Evolutionary conservation across 2,797 vertebrate genomes (phyloP).

Genomic region (Melanotaenia maccullochi): DNA sequence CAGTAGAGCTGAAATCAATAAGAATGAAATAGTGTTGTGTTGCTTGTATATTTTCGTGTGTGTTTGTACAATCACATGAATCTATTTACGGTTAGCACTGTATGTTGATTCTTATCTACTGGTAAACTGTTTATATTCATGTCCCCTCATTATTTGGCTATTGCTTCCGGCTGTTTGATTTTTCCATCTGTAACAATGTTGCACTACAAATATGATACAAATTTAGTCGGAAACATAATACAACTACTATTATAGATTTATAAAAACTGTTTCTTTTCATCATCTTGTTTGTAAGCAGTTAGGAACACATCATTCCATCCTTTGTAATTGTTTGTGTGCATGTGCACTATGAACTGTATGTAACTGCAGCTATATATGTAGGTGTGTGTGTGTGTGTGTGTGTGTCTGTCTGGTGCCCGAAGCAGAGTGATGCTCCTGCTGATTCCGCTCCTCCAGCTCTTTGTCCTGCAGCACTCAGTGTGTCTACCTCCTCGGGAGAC

Average conservation of each 20-base stretch:
- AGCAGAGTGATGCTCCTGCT: constrained; percentile 82
- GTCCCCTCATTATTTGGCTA: constrained; percentile 40
- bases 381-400: constrained; percentile 45
- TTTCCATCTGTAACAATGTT: constrained; percentile 22
- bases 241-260: constrained; percentile 23
- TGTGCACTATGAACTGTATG: constrained; percentile 42
- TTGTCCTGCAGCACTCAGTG: constrained; percentile 87
- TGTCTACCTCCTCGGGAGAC: constrained; percentile 86
- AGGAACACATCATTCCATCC: constrained; percentile 38
- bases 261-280: constrained; percentile 26
- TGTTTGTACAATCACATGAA: constrained; percentile 69
- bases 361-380: constrained; percentile 48
- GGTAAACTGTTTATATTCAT: constrained; percentile 59
- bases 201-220: constrained; percentile 17
- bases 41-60: constrained; percentile 62
- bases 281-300: constrained; percentile 53
- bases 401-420: constrained; percentile 58
- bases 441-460: constrained; percentile 82
- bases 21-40: constrained; percentile 59
- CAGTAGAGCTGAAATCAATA: constrained; percentile 80
- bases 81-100: constrained; percentile 66
- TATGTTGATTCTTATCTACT: constrained; percentile 53
- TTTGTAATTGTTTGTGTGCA: constrained; percentile 52
- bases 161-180: constrained; percentile 35
- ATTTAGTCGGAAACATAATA: constrained; percentile 21